Base-by-base conservation (phyloP, 2,113 vertebrate genomes). In the Montifringilla adamsi region DNA sequence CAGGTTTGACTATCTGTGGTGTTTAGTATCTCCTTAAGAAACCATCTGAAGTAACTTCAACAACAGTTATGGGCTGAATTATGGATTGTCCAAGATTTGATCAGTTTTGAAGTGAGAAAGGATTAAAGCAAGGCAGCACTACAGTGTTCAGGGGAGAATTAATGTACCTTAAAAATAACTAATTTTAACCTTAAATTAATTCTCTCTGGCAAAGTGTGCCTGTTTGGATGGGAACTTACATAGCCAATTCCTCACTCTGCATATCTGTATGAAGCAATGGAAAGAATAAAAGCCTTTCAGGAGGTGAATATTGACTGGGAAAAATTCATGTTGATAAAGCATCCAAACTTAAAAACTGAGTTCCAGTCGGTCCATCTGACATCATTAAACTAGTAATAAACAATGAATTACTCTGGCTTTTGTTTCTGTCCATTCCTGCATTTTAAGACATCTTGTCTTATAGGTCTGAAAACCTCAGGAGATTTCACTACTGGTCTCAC, bases 401-500 rank as follows among this genome's bases (percentile, higher is more conserved):
- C 97, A 96, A 97, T 95, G 97, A 97, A 98, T 98, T 97, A 96
- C 97, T 97, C 97, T 85, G 83, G 97, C 96, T 97, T 97, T 97
- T 97, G 96, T 97, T 96, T 97, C 97, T 98, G 97, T 97, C 97
- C 97, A 94, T 96, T 97, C 97, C 97, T 98, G 97, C 97, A 97
- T 98, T 98, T 98, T 98, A 97, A 98, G 97, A 97, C 97, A 97
- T 98, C 98, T 97, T 97, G 97, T 97, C 97, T 98, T 97, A 97
- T 97, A 98, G 97, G 97, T 97, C 97, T 96, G 94, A 95, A 98
- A 98, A 91, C 97, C 98, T 98, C 98, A 98, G 95, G 97, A 98
- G 98, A 98, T 94, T 98, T 98, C 97, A 98, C 94, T 97, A 97
- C 98, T 98, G 98, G 98, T 98, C 98, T 98, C 98, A 97, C 97